Evolutionary conservation across 2,113 vertebrate species (phyloP), one percentile per base, ranked within the genome.

Genomic region (Piaya cayana): DNA sequence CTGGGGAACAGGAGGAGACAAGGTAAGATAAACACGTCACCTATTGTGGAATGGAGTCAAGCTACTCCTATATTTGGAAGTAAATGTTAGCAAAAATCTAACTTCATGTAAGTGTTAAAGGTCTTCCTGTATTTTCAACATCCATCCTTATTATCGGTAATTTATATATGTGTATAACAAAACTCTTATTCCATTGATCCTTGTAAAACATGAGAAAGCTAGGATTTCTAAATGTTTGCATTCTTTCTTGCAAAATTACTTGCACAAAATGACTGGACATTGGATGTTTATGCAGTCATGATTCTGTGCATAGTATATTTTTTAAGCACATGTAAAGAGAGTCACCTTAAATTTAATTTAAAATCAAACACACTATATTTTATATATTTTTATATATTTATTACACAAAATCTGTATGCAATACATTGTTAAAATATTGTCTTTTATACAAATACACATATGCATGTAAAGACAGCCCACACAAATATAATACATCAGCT

Each of bases 11-110:
- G 25, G 84, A 94, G 68, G 81, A 83, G 29, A 79, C 3, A 64
- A 68, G 27, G 47, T 67, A 93, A 58, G 30, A 88, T 70, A 97
- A 78, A 96, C 71, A 82, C 87, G 56, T 55, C 91, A 91, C 29
- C 53, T 86, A 1, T 84, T 68, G 30, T 79, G 56, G 53, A 79
- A 86, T 17, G 74, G 13, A 93, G 76, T 95, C 90, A 87, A 92
- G 37, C 22, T 81, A 47, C 62, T 53, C 65, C 59, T 62, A 13
- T 59, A 67, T 67, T 88, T 90, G 82, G 67, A 94, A 75, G 68
- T 70, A 91, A 94, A 91, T 90, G 9, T 69, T 95, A 82, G 77
- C 20, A 78, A 85, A 91, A 90, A 75, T 86, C 79, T 91, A 80
- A 88, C 77, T 75, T 70, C 69, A 63, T 29, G 74, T 47, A 37